Evolutionary conservation across 2,797 vertebrate genomes (phyloP), one percentile per base, ranked within the genome.

Genomic region (Lepus townsendii): DNA sequence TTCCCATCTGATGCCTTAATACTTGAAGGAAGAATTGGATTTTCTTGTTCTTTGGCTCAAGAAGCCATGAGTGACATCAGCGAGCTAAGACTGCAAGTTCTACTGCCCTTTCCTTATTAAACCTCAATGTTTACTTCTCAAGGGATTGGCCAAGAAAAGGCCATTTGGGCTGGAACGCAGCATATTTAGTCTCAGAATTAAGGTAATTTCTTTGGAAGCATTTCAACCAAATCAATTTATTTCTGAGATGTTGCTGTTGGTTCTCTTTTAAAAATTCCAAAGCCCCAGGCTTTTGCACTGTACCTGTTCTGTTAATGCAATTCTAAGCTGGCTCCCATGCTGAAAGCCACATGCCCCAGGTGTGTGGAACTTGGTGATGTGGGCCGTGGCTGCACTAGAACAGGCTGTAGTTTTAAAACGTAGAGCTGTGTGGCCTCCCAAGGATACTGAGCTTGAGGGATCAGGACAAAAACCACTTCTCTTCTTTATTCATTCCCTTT

Each of bases 151-250:
- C 97, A 97, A 97, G 92, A 96, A 95, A 97, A 97, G 97, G 96
- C 96, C 97, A 96, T 94, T 96, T 94, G 97, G 90, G 91, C 97
- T 96, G 97, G 97, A 97, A 97, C 73, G 2, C 38, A 69, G 62
- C 93, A 92, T 97, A 97, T 97, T 97, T 97, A 97, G 97, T 97
- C 97, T 97, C 96, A 97, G 96, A 97, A 97, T 97, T 97, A 97
- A 97, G 97, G 96, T 97, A 97, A 97, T 97, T 97, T 97, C 96
- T 97, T 97, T 97, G 97, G 97, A 97, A 94, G 87, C 76, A 35
- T 95, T 95, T 97, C 97, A 97, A 96, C 95, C 90, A 94, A 97
- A 97, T 96, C 96, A 97, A 96, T 96, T 97, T 96, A 95, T 93
- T 96, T 97, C 94, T 95, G 95, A 95, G 88, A 96, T 96, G 96